phyloP scores from a whole-genome alignment of 2,797 vertebrate genomes.

The Lutjanus argentimaculatus region DNA sequence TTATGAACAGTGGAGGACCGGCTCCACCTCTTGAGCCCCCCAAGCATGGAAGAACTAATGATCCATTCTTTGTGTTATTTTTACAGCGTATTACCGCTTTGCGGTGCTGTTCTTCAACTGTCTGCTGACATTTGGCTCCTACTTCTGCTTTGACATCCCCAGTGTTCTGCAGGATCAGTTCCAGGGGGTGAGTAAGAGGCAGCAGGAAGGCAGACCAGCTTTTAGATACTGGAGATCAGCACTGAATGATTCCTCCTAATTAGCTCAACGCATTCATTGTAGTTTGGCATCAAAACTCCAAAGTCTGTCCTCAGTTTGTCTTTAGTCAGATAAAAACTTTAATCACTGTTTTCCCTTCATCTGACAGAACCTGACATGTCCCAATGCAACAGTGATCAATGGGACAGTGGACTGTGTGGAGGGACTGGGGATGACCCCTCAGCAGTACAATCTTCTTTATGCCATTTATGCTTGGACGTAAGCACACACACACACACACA shows the following conservation, averaged over 20 bases:
- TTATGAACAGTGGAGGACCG: no score
- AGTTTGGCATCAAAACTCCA: constrained; percentile 4
- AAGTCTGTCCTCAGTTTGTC: constrained; percentile 5
- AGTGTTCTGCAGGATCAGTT: constrained; percentile 90
- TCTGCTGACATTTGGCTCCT: constrained; percentile 89
- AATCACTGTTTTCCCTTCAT: not conserved
- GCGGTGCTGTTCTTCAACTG: constrained; percentile 90
- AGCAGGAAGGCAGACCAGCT: no score
- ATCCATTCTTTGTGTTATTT: not conserved
- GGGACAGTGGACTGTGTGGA: constrained; percentile 82
- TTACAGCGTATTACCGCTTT: constrained; percentile 87
- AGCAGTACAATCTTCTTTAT: constrained; percentile 90
- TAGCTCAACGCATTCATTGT: not conserved
- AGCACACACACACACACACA: constrained; percentile 20
- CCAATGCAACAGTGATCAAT: constrained; percentile 82
- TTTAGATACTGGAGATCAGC: not conserved
- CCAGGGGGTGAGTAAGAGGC: constrained; percentile 83
- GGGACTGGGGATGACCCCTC: constrained; percentile 89
- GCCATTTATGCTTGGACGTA: constrained; percentile 89
- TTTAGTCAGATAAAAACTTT: not conserved
- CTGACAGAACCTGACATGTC: constrained; percentile 87
- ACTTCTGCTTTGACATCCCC: constrained; percentile 91
- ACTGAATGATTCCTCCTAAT: not conserved
- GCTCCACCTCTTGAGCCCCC: no score
- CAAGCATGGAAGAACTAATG: no score